Conservation (phyloP, 1,140 invertebrate genomes). For the Brachionus rotundiformis region DNA sequence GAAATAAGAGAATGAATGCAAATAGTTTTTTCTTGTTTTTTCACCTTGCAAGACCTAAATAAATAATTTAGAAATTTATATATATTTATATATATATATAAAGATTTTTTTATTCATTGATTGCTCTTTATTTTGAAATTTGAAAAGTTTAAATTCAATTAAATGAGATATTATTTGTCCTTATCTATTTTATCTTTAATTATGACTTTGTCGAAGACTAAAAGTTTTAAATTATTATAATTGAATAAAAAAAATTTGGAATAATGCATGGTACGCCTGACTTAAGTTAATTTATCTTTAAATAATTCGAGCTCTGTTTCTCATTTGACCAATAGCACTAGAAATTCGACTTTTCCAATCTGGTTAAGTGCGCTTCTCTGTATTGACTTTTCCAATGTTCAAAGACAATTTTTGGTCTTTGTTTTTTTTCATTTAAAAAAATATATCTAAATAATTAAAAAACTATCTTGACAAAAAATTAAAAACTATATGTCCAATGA, state of each 20-base stretch:
- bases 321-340: not conserved
- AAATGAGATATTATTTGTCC: conserved; percentile 21
- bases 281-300: not conserved
- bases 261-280: not conserved
- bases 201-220: not conserved
- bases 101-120: conserved; percentile 10
- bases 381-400: too few relatives aligned
- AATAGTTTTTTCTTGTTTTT: conserved; percentile 26
- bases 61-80: conserved; percentile 39
- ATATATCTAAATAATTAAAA: too few relatives aligned
- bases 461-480: too few relatives aligned
- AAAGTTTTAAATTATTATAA: not conserved
- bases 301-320: not conserved
- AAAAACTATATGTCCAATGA: too few relatives aligned
- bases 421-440: too few relatives aligned
- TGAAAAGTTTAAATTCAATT: not conserved
- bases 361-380: too few relatives aligned
- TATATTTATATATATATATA: too few relatives aligned
- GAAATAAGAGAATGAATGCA: conserved; percentile 42
- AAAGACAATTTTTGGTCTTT: too few relatives aligned
- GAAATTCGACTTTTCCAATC: too few relatives aligned
- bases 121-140: conserved; percentile 8
- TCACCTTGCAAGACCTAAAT: conserved; percentile 36
- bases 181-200: conserved; percentile 14
- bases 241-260: not conserved